Evolutionary conservation across 30 jellyfish, hydroid and myxozoan species (phyloP).

Genomic region (Aurelia aurita complex sp. Pacific): DNA sequence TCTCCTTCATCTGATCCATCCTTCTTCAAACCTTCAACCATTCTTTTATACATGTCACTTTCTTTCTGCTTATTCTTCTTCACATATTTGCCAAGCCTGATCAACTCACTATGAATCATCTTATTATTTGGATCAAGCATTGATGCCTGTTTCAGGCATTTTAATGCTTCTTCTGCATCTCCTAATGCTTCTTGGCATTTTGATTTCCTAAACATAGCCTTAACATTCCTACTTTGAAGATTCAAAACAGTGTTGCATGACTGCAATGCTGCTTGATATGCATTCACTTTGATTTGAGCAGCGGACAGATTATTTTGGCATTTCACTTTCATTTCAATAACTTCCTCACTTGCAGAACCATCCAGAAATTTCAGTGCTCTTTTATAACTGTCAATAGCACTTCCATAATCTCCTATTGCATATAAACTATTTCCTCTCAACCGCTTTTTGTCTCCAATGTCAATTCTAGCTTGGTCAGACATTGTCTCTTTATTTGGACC

Average conservation of each 20-base stretch:
- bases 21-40: slow-evolving; percentile 70
- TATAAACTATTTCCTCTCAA: slow-evolving; percentile 75
- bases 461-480: slow-evolving; percentile 52
- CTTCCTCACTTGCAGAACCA: slow-evolving; percentile 71
- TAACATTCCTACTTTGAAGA: slow-evolving; percentile 61
- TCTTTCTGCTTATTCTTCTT: slow-evolving; percentile 73
- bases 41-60: slow-evolving; percentile 84
- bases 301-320: slow-evolving; percentile 85
- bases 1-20: slow-evolving; percentile 21
- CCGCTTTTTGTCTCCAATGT: slow-evolving; percentile 78
- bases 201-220: slow-evolving; percentile 85
- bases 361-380: slow-evolving; percentile 88
- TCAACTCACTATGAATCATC: slow-evolving; percentile 63
- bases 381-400: slow-evolving; percentile 78
- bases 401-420: slow-evolving; percentile 75
- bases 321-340: slow-evolving; percentile 66
- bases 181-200: slow-evolving; percentile 88
- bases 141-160: slow-evolving; percentile 86
- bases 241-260: slow-evolving; percentile 77
- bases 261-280: slow-evolving; percentile 73
- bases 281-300: slow-evolving; percentile 87
- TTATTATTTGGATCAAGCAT: slow-evolving; percentile 80
- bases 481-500: slow-evolving; percentile 43
- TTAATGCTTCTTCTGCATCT: slow-evolving; percentile 78
- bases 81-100: slow-evolving; percentile 56